Evolutionary conservation across 2,797 vertebrate genomes (phyloP).

Genomic region (Chiloscyllium punctatum): DNA sequence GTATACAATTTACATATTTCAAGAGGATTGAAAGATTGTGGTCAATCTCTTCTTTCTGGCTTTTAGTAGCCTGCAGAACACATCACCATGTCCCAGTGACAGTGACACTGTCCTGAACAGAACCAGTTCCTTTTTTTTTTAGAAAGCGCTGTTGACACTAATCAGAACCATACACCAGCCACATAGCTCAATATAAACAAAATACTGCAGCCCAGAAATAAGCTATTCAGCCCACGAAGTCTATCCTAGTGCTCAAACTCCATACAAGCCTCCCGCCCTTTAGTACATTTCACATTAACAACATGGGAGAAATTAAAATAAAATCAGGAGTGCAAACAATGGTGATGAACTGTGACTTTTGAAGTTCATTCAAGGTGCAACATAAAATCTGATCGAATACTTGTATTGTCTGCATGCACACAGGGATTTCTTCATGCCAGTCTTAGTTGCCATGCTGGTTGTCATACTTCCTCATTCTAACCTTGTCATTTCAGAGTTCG

Average conservation of each 20-base stretch:
- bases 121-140: too few relatives aligned
- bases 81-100: too few relatives aligned
- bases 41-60: too few relatives aligned
- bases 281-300: not conserved
- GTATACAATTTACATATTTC: too few relatives aligned
- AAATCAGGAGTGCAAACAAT: not conserved
- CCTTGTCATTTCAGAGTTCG: not conserved
- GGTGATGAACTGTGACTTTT: not conserved
- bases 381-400: not conserved
- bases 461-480: not conserved
- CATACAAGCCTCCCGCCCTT: not conserved
- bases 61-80: too few relatives aligned
- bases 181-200: not conserved
- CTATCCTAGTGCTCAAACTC: not conserved
- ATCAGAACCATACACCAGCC: too few relatives aligned
- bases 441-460: not conserved
- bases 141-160: too few relatives aligned
- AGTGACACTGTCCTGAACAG: too few relatives aligned
- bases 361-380: not conserved
- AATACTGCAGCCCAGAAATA: not conserved
- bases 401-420: not conserved
- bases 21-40: too few relatives aligned
- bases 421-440: not conserved
- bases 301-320: not conserved
- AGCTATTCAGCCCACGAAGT: not conserved